Base-by-base conservation (phyloP, 2,888 invertebrate species). In the Andrena fulva region DNA sequence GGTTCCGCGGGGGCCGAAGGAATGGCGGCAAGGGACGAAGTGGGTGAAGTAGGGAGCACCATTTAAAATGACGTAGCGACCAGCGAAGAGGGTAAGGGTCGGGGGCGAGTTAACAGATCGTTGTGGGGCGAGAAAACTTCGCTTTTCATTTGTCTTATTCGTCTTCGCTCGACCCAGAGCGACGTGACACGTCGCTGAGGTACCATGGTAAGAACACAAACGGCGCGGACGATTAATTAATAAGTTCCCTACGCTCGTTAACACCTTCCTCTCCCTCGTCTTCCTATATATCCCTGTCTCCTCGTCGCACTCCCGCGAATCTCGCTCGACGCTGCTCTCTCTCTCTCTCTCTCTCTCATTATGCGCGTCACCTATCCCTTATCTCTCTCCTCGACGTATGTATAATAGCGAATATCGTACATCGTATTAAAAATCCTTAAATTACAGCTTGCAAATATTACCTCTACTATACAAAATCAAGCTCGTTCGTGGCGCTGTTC, bases 401-500 rank as follows among this genome's bases (percentile, higher is more conserved):
- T 33, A 60, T 74, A 75, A 72, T 67, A 87, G 78, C 82, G 68
- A 73, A 82, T 80, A 80, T 84, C 81, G 66, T 83, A 84, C 80
- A 82, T 74, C 67, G 59, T 81, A 60, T 80, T 85, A 86, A 82
- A 86, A 84, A 82, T 82, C 79, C 77, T 84, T 85, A 86, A 76
- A 50, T 87, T 87, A 88, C 82, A 88, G 77, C 68, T 56, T 77
- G 80, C 82, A 85, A 85, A 87, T 84, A 87, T 87, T 89, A 90
- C 78, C 59, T 85, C 87, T 91, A 90, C 84, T 91, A 85, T 90
- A 91, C 90, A 91, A 56, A 54, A 87, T 85, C 75, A 89, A 89
- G 87, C 87, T 90, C 87, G 80, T 83, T 80, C 84, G 71, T 80
- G 77, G 67, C 70, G 48, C 31, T 66, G 50, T 80, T 71, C 59